phyloP scores from a whole-genome alignment of 2,113 vertebrate species.

The Nycticebus coucang region DNA sequence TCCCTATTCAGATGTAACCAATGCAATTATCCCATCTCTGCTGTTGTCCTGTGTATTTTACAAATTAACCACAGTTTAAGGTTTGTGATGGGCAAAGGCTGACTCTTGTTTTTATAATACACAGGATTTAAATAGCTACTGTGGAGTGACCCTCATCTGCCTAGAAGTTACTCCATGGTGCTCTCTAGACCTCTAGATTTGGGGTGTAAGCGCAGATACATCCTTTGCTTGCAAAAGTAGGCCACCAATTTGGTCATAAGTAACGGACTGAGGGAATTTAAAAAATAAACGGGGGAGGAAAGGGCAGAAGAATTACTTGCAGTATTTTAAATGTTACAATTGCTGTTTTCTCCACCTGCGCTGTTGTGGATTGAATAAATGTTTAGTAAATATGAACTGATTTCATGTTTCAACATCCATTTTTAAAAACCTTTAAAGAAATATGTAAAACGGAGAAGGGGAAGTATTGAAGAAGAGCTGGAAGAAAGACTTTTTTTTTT shows the following conservation, averaged over 20 bases:
- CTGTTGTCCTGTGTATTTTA: neutral
- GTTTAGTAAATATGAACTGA: neutral
- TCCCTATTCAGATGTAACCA: neutral
- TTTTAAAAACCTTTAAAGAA: conserved; percentile 30
- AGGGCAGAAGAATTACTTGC: neutral
- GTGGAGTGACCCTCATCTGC: neutral
- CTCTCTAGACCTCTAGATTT: conserved; percentile 11
- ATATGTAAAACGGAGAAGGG: neutral
- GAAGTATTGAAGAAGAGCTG: neutral
- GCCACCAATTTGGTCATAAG: neutral
- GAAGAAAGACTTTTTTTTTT: neutral
- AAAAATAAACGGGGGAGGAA: neutral
- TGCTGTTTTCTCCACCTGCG: neutral
- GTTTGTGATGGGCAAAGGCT: neutral
- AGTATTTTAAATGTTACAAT: conserved; percentile 11
- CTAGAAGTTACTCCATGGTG: neutral
- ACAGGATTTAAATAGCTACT: neutral
- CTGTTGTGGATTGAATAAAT: neutral
- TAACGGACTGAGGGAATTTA: neutral
- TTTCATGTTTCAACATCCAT: neutral
- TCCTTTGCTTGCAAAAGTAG: neutral
- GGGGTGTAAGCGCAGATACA: neutral
- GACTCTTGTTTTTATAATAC: neutral
- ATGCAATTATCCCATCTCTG: neutral
- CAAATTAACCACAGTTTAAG: neutral